These are phyloP conservation scores for Avahi laniger DNA, from an alignment of 2,797 vertebrate genomes.

Conservation along the genomic window DNA sequence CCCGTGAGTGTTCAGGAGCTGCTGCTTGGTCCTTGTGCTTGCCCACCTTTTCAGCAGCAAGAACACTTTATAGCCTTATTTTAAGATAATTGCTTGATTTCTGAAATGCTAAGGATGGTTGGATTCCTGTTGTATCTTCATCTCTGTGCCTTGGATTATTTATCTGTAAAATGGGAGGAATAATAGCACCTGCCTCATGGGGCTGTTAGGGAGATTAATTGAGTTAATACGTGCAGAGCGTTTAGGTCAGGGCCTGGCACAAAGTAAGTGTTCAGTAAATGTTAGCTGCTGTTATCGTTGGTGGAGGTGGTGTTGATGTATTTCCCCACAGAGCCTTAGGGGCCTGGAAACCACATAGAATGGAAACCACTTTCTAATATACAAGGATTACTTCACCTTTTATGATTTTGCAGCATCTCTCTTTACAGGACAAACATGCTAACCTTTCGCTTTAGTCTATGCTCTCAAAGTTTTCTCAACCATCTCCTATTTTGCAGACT, in stretches of 20 bases:
- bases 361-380: not conserved
- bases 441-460: not conserved
- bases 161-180: not conserved
- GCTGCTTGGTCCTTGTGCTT: not conserved
- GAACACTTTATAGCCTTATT: not conserved
- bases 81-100: not conserved
- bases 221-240: not conserved
- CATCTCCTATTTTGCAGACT: conserved; percentile 84
- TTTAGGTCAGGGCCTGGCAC: not conserved
- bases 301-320: not conserved
- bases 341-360: not conserved
- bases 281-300: not conserved
- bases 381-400: not conserved
- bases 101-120: not conserved
- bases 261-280: not conserved
- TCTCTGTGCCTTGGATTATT: not conserved
- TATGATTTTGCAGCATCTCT: not conserved
- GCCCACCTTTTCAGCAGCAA: not conserved
- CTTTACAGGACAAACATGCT: not conserved
- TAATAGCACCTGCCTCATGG: not conserved
- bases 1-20: not conserved
- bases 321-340: not conserved
- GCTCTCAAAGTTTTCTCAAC: not conserved
- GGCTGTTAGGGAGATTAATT: not conserved
- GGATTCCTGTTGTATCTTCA: not conserved